These are phyloP conservation scores for Seira musarum DNA, from an alignment of 2,888 invertebrate genomes.

Conservation along the genomic window DNA sequence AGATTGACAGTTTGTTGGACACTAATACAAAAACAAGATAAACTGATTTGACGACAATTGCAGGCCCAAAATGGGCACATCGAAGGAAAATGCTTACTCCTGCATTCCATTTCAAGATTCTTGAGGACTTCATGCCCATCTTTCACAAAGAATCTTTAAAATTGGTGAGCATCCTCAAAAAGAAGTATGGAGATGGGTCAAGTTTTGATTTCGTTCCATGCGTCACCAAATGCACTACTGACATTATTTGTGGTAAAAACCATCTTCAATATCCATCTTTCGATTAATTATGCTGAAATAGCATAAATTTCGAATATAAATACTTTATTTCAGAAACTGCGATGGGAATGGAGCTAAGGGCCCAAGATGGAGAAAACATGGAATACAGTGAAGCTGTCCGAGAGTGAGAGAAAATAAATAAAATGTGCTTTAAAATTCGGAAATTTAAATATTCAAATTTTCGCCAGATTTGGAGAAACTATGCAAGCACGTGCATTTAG, in stretches of 20 bases:
- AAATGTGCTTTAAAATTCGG: too few species aligned
- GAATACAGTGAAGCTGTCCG: constrained; percentile 73
- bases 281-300: too few species aligned
- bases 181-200: constrained; percentile 27
- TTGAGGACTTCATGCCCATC: constrained; percentile 63
- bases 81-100: constrained; percentile 63
- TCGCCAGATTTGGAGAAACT: constrained; percentile 74
- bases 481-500: constrained; percentile 74
- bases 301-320: background rate
- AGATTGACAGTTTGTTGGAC: too few species aligned
- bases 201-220: constrained; percentile 54
- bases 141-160: constrained; percentile 57
- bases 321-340: constrained; percentile 71
- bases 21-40: background rate
- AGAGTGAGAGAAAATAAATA: constrained; percentile 71
- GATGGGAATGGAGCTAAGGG: constrained; percentile 73
- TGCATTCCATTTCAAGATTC: constrained; percentile 64
- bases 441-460: too few species aligned
- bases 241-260: constrained; percentile 62
- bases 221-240: constrained; percentile 58
- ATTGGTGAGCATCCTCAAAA: constrained; percentile 44
- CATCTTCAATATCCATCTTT: background rate
- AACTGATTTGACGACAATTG: background rate
- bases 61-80: constrained; percentile 58
- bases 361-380: constrained; percentile 72